These are phyloP conservation scores for Halcyon chelicuti DNA, from an alignment of 2,797 vertebrate species.

Conservation along the genomic window DNA sequence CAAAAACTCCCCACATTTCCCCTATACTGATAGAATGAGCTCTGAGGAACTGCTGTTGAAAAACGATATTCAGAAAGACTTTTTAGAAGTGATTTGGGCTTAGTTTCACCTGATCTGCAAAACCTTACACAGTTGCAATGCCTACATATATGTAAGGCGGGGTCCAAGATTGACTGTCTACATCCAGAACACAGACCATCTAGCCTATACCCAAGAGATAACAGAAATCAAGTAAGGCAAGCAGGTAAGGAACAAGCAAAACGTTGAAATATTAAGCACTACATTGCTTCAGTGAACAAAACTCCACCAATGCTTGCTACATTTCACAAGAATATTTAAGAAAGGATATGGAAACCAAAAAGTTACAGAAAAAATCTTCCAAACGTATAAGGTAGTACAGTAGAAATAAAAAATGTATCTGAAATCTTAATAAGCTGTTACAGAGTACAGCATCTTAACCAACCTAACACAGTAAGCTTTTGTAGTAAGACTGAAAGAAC, in stretches of 20 bases:
- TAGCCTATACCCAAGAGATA: background rate
- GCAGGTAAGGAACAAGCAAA: background rate
- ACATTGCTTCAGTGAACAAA: background rate
- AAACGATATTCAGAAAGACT: background rate
- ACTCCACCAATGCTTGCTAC: background rate
- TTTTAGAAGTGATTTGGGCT: background rate
- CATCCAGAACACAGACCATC: background rate
- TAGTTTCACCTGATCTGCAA: background rate
- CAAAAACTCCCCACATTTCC: background rate
- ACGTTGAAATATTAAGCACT: background rate
- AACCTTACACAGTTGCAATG: background rate
- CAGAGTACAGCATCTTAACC: background rate
- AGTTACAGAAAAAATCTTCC: background rate
- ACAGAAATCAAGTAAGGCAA: background rate
- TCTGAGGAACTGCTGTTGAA: background rate
- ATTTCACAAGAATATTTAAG: background rate
- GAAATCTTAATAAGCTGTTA: background rate
- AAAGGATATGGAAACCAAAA: background rate
- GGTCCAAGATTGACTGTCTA: background rate
- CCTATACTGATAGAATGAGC: background rate
- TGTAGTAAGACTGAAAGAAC: background rate
- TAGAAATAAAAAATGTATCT: background rate
- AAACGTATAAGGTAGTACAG: background rate
- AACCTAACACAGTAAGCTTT: background rate
- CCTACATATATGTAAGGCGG: background rate